Conservation (phyloP, 2,113 vertebrate species). For the Lichenostomus cassidix region DNA sequence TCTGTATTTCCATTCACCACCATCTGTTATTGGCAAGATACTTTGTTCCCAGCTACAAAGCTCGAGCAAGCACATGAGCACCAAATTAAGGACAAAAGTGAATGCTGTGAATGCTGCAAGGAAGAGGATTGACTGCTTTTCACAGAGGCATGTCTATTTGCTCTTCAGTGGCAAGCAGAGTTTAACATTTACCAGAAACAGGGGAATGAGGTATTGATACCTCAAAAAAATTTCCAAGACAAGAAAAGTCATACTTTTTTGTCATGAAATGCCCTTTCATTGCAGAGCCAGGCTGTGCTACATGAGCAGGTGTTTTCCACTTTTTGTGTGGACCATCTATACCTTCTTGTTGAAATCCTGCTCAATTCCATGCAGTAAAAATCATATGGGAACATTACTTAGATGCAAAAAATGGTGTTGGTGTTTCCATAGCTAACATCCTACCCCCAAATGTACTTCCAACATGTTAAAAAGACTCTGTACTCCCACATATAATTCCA, state of each 20-base stretch:
- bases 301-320: background rate
- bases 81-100: background rate
- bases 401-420: background rate
- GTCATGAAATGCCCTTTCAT: background rate
- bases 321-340: background rate
- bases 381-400: background rate
- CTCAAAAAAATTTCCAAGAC: background rate
- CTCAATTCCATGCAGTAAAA: background rate
- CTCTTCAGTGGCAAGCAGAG: background rate
- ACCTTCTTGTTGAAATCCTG: background rate
- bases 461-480: background rate
- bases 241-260: background rate
- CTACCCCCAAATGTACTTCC: background rate
- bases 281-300: background rate
- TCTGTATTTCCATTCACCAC: conserved; percentile 24
- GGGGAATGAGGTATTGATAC: background rate
- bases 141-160: background rate
- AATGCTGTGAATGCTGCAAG: background rate
- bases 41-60: conserved; percentile 5
- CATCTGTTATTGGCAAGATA: conserved; percentile 57
- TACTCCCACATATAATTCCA: background rate
- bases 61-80: background rate
- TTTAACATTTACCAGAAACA: background rate
- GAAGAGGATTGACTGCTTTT: background rate
- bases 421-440: background rate